A percentile compares a stretch with the other conserved stretches of the same genome.
Conservation (phyloP, 2,113 vertebrate genomes). For the Zosterops lateralis region DNA sequence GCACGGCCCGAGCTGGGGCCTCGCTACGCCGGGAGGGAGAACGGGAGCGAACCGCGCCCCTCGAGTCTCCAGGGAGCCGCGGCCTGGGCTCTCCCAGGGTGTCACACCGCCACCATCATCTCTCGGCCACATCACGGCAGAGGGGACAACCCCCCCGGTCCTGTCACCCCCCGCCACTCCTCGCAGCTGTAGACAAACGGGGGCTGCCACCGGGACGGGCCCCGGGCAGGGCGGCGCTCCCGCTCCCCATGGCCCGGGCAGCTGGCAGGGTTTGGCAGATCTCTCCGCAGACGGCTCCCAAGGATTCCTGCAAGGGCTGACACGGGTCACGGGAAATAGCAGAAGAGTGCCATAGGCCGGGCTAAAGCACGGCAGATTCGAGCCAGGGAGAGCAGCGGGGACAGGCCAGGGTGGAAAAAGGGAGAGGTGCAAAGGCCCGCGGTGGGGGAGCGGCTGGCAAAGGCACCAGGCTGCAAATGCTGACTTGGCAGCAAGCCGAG, state of each 20-base stretch:
- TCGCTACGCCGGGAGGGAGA: not conserved
- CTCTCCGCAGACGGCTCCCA: not conserved
- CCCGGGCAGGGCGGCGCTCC: not conserved
- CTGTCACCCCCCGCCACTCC: not conserved
- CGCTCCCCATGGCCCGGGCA: not conserved
- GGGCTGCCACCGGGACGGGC: not conserved
- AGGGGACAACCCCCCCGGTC: accelerated
- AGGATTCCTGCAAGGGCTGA: not conserved
- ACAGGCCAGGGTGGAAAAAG: not conserved
- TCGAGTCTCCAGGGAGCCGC: not conserved
- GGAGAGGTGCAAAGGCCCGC: not conserved
- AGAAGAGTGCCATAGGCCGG: not conserved
- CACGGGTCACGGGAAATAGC: not conserved
- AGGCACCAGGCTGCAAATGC: not conserved
- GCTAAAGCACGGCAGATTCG: not conserved
- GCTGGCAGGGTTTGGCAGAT: not conserved
- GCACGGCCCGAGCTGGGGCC: not conserved
- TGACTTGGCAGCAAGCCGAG: not conserved
- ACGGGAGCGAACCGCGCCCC: not conserved
- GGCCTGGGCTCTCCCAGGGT: not conserved
- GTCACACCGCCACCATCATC: not conserved
- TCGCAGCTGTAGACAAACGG: not conserved
- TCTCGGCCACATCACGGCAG: not conserved
- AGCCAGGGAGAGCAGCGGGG: not conserved
- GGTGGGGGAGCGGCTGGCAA: too few relatives aligned